Evolutionary conservation across 1,140 invertebrate species (phyloP), one percentile per base, ranked within the genome.

Genomic region (Aphaenogaster ashmeadi): DNA sequence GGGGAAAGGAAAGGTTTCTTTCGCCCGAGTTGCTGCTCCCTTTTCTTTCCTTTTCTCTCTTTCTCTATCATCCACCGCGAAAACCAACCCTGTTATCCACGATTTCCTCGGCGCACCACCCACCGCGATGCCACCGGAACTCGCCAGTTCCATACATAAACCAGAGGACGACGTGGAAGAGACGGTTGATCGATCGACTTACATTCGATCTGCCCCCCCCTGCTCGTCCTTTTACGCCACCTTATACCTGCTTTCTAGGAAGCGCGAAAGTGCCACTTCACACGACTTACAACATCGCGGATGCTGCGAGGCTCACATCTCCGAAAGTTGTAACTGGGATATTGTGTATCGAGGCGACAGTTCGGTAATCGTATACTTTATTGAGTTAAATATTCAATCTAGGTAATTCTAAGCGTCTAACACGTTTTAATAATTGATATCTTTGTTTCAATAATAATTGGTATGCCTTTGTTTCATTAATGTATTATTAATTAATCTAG

Each of bases 161-260:
- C 36, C 66, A 33, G 21, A 56, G n/a, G n/a, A 50, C 33, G 54
- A 50, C 52, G 69, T 69, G 47, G 38, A 38, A 77, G 66, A 27
- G 50, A 27, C 64, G 44, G 47, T 27, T 74, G 69, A 88, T 88
- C 86, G 77, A 81, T 71, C 64, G 56, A 81, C 66, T 85, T 78
- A 62, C 66, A 75, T 38, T 54, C 81, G 87, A 88, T 88, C 62
- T 56, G 60, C 15, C 27, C 27, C 27, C 27, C 27, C 27, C 58
- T 67, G 47, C 64, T 56, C 50, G 38, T 69, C 47, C 21, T 81
- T 80, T 54, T n/a, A 38, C 36, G 62, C 50, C n/a, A 13, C 21
- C 56, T 69, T 81, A 44, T 15, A 36, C 60, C 33, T 69, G 50
- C 62, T 13, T 64, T 64, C 27, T 18, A 18, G 36, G 13, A 41